Evolutionary conservation across 2,888 invertebrate genomes (phyloP), one percentile per base, ranked within the genome.

Genomic region (Metopia argyrocephala): DNA sequence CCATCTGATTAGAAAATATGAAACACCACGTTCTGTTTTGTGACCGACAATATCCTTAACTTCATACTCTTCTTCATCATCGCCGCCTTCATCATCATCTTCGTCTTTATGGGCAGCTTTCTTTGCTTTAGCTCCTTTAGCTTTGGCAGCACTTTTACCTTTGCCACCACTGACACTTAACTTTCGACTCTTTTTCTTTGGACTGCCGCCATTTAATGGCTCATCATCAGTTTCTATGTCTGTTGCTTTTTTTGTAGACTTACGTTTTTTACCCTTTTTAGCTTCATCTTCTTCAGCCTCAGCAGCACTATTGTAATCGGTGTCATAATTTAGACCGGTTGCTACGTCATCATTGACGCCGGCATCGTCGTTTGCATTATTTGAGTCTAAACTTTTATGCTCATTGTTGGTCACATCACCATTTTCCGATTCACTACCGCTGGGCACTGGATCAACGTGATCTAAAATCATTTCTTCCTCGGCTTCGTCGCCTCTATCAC

Each of bases 1-100:
- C 96, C 96, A 96, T 84, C 94, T 92, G 48, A 96, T 94, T 46
- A 94, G 90, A 87, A 93, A 96, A 85, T 93, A 93, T 1, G 93
- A 90, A 66, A 93, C 92, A 2, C 95, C 94, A 85, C 93, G 93
- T 7, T 94, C 92, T 59, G 92, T 92, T 87, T 95, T 95, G 12
- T 94, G 93, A 83, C 93, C 94, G 15, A 95, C 88, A 23, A 96
- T 92, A 85, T 93, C 93, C 83, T 95, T 94, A 3, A 96, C 95
- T 89, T 90, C 50, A 18, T 76, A 52, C 79, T 69, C 89, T 78
- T 90, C 89, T 57, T 85, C 88, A 70, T 89, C 89, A 4, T 81
- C 83, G 9, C 85, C 93, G 0, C 70, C 83, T 4, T 82, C 79
- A 9, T 83, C 85, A 0, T 65, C 79, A 1, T 80, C 81, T 3